A percentile compares a stretch with the other conserved stretches of the same genome.
Conservation (phyloP, 1,140 invertebrate genomes). For the Stratiolaelaps scimitus region DNA sequence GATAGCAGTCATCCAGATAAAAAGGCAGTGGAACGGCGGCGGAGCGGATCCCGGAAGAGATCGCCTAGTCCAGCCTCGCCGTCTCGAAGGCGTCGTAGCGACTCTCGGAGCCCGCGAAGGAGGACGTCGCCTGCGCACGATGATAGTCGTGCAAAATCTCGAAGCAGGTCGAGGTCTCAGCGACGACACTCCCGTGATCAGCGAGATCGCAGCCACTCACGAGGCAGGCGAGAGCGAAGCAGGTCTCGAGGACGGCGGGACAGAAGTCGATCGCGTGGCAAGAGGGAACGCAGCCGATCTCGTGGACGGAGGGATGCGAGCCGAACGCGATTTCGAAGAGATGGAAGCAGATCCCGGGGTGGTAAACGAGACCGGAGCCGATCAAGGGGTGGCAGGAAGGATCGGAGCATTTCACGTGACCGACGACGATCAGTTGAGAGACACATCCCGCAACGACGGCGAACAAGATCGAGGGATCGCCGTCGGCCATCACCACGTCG, state of each 20-base stretch:
- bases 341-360: neutral
- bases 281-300: conserved; percentile 8
- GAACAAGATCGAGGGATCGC: too few species aligned
- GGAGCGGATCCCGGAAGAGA: neutral
- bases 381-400: neutral
- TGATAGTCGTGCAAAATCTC: neutral
- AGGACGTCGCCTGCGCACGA: neutral
- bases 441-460: neutral
- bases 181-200: neutral
- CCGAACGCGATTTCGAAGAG: conserved; percentile 5
- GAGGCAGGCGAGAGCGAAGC: neutral
- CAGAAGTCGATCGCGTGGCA: conserved; percentile 1
- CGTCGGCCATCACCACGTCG: too few species aligned
- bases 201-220: conserved; percentile 4
- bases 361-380: neutral
- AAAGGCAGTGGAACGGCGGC: neutral
- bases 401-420: conserved; percentile 8
- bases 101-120: neutral
- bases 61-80: neutral
- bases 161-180: neutral
- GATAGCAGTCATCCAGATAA: neutral
- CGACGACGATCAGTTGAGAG: neutral
- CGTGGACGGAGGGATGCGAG: neutral
- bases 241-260: neutral
- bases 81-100: conserved; percentile 1